Conservation (phyloP, 2,888 invertebrate genomes). For the Zelleria hepariella region DNA sequence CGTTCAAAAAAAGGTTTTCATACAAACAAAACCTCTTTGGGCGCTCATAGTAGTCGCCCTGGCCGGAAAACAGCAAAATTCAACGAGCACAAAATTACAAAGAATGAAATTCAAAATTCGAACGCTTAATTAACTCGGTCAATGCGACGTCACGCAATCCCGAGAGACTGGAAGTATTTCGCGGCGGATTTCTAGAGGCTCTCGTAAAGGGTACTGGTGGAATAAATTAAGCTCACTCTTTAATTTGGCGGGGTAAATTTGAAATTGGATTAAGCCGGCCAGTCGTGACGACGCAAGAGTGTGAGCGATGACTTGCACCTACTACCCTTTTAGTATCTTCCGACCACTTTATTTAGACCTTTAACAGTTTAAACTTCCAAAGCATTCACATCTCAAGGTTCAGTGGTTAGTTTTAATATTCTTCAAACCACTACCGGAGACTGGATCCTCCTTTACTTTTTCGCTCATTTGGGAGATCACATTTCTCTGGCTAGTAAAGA, state of each 20-base stretch:
- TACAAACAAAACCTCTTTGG: background rate
- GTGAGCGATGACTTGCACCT: constrained; percentile 59
- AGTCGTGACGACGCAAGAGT: constrained; percentile 64
- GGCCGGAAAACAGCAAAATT: background rate
- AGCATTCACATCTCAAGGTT: background rate
- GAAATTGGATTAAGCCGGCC: constrained; percentile 64
- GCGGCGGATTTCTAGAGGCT: constrained; percentile 34
- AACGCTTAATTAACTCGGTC: constrained; percentile 50
- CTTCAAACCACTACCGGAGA: background rate
- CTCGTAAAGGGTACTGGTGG: constrained; percentile 1
- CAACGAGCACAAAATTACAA: constrained; percentile 3
- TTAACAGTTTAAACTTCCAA: constrained; percentile 10
- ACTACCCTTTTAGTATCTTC: constrained; percentile 15
- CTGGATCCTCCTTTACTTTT: background rate
- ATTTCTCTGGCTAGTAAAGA: background rate
- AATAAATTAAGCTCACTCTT: constrained; percentile 5
- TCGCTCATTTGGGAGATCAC: background rate
- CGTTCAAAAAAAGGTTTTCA: background rate
- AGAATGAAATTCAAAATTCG: background rate
- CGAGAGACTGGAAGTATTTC: constrained; percentile 26
- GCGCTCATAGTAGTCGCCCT: background rate
- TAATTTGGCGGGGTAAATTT: constrained; percentile 48
- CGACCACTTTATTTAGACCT: constrained; percentile 23
- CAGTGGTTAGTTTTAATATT: background rate
- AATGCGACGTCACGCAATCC: constrained; percentile 56